Base-by-base conservation (phyloP, 2,113 vertebrate genomes). In the Mesitornis unicolor region DNA sequence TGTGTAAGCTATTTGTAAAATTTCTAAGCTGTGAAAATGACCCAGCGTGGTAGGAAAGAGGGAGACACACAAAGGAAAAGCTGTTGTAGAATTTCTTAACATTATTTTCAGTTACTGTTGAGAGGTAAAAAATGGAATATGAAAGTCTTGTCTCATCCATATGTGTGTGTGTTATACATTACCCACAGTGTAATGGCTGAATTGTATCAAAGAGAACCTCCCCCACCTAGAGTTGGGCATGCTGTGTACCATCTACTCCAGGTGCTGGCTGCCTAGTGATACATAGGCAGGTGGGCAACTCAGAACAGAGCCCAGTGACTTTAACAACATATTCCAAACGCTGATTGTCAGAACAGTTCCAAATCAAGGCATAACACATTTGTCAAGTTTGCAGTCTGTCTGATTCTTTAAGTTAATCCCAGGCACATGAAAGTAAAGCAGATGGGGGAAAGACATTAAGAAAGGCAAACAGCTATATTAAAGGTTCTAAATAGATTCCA, bases 331-430 rank as follows among this genome's bases (percentile, higher is more conserved):
- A 59, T 89, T 76, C 70, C 77, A 92, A 89, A 91, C 40, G 51
- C 67, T 81, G 54, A 94, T 93, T 96, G 80, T 93, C 77, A 84
- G 81, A 89, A 92, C 81, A 95, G 87, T 95, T 96, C 78, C 83
- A 92, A 95, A 94, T 91, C 91, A 89, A 98, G 92, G 89, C 95
- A 85, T 92, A 95, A 95, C 84, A 76, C 89, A 95, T 98, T 97
- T 94, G 80, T 96, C 97, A 98, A 98, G 96, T 98, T 98, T 97
- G 88, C 93, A 93, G 91, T 96, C 84, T 94, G 94, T 93, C 95
- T 97, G 89, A 90, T 97, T 97, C 93, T 96, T 98, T 97, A 98
- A 97, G 98, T 97, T 98, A 98, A 98, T 98, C 94, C 89, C 90
- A 96, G 86, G 90, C 96, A 95, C 84, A 65, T 95, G 97, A 97